Conservation (phyloP, 2,888 invertebrate species). For the Pherbina coryleti region DNA sequence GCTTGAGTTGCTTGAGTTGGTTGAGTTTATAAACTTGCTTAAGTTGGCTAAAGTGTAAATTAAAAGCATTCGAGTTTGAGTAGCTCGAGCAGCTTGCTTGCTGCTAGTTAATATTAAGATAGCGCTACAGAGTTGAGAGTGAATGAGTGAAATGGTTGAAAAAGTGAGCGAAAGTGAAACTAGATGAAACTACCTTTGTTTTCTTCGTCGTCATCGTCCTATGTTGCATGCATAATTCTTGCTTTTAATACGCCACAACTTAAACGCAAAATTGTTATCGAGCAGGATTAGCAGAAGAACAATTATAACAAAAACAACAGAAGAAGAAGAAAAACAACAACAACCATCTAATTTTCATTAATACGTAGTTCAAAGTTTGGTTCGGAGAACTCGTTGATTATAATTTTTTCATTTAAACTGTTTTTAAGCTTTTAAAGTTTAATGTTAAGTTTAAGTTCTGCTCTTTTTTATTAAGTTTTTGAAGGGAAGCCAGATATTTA, state of each 20-base stretch:
- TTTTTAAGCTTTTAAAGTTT: no score
- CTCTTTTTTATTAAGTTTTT: no score
- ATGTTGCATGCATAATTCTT: neutral
- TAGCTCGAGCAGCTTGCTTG: neutral
- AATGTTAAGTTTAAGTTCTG: no score
- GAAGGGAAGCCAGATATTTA: no score
- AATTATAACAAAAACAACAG: neutral
- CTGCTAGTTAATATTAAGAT: neutral
- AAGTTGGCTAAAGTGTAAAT: constrained; percentile 18
- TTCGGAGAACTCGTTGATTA: neutral
- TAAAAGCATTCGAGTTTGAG: constrained; percentile 8
- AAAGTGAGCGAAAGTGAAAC: neutral
- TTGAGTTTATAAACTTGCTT: constrained; percentile 16
- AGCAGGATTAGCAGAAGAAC: neutral
- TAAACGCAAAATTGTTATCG: neutral
- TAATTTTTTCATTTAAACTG: neutral
- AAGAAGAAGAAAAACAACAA: neutral
- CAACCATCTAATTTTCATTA: neutral
- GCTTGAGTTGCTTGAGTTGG: neutral
- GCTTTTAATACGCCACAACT: neutral
- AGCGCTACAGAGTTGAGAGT: neutral
- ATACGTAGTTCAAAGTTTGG: neutral
- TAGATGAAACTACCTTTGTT: neutral
- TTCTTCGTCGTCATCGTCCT: neutral
- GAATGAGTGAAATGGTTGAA: neutral